Conservation (phyloP, 2,797 vertebrate species). For the Bovichtus variegatus region DNA sequence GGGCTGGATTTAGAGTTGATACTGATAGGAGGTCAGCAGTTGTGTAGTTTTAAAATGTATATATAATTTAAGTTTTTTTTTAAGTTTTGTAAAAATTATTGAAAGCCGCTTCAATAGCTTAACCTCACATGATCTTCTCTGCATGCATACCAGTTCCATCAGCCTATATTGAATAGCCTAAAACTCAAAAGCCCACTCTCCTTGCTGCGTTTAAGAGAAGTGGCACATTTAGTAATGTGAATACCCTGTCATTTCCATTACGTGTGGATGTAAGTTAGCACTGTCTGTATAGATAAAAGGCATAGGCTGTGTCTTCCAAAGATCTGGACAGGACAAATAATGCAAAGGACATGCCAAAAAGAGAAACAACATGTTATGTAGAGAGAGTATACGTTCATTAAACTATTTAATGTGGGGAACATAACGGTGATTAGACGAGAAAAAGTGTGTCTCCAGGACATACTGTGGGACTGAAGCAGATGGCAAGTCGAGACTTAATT, state of each 20-base stretch:
- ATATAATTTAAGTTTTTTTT: constrained; percentile 4
- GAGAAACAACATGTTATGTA: neutral
- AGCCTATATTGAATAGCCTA: constrained; percentile 22
- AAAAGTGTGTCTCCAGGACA: constrained; percentile 4
- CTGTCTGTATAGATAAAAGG: neutral
- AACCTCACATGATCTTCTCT: constrained; percentile 33
- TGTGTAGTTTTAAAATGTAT: neutral
- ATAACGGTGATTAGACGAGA: neutral
- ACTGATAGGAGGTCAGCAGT: constrained; percentile 35
- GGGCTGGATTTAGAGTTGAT: constrained; percentile 11
- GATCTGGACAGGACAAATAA: neutral
- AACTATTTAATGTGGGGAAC: constrained; percentile 1
- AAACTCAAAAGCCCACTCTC: constrained; percentile 18
- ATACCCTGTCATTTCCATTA: constrained; percentile 31
- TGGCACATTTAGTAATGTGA: constrained; percentile 28
- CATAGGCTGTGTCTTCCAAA: constrained; percentile 13
- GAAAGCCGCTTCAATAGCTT: constrained; percentile 1
- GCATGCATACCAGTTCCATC: constrained; percentile 22
- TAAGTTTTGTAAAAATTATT: neutral
- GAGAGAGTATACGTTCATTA: constrained; percentile 5
- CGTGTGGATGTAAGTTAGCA: neutral
- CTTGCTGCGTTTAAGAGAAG: constrained; percentile 22
- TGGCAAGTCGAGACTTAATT: constrained; percentile 32
- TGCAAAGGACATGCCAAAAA: neutral
- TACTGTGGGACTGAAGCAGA: constrained; percentile 29